Conservation (phyloP, 2,888 invertebrate species). For the Dione vanillae region DNA sequence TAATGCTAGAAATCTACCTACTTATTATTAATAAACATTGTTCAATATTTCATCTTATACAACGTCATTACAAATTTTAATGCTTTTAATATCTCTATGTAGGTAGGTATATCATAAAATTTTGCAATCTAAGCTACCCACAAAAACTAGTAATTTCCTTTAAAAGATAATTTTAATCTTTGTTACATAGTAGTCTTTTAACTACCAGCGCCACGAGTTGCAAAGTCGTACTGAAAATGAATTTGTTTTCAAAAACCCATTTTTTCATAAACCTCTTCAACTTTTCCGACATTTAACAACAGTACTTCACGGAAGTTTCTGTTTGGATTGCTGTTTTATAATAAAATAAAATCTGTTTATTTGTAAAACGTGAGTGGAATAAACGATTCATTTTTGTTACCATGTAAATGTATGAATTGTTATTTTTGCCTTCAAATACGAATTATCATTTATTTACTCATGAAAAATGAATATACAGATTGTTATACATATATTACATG, state of each 20-base stretch:
- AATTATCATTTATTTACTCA: neutral
- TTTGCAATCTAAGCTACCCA: too few relatives aligned
- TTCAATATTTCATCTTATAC: too few relatives aligned
- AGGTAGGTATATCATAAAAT: too few relatives aligned
- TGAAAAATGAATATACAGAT: too few relatives aligned
- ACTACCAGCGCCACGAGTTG: neutral
- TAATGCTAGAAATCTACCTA: too few relatives aligned
- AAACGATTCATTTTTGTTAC: neutral
- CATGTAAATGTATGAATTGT: neutral
- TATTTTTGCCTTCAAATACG: neutral
- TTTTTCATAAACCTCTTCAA: slow-evolving; percentile 8
- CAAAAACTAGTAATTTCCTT: neutral
- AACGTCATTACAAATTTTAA: too few relatives aligned
- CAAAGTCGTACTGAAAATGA: slow-evolving; percentile 18
- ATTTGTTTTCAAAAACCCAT: slow-evolving; percentile 14
- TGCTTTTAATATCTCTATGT: too few relatives aligned
- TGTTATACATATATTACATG: too few relatives aligned
- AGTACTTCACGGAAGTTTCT: slow-evolving; percentile 17
- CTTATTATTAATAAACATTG: too few relatives aligned
- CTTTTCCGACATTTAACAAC: slow-evolving; percentile 15
- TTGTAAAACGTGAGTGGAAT: neutral
- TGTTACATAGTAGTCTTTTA: too few relatives aligned
- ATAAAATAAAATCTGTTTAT: slow-evolving; percentile 8
- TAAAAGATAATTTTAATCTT: too few relatives aligned
- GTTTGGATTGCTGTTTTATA: slow-evolving; percentile 5